Conservation (phyloP, 2,888 invertebrate genomes). For the Parasteatoda lunata region DNA sequence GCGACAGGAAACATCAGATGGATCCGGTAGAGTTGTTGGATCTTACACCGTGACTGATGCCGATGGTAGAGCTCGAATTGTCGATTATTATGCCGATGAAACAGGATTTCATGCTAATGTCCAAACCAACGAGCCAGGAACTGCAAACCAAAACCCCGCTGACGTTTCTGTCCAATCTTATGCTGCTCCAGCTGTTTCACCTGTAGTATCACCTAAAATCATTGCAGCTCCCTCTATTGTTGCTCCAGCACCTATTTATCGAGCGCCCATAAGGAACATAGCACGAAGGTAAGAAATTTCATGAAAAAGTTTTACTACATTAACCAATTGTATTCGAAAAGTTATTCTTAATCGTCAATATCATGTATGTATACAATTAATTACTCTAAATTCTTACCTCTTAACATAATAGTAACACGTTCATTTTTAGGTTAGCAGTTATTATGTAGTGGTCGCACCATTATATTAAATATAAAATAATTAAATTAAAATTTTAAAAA, state of each 20-base stretch:
- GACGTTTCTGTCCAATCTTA: slow-evolving; percentile 50
- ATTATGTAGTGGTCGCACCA: too few species aligned
- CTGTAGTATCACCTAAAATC: slow-evolving; percentile 16
- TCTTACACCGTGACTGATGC: slow-evolving; percentile 55
- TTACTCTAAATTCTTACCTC: too few species aligned
- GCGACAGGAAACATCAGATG: slow-evolving; percentile 50
- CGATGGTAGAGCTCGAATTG: slow-evolving; percentile 57
- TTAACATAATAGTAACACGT: neutral
- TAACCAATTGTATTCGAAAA: too few species aligned
- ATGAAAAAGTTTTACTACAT: too few species aligned
- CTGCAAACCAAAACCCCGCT: slow-evolving; percentile 56
- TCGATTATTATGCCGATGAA: slow-evolving; percentile 65
- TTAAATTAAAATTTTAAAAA: too few species aligned
- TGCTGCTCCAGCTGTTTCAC: slow-evolving; percentile 26
- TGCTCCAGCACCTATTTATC: slow-evolving; percentile 6
- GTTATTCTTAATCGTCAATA: too few species aligned
- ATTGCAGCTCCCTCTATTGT: slow-evolving; percentile 21
- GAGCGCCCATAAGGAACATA: slow-evolving; percentile 19
- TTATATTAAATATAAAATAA: too few species aligned
- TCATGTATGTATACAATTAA: too few species aligned
- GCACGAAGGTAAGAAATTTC: neutral
- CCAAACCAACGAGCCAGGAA: slow-evolving; percentile 65
- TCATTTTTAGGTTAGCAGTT: neutral
- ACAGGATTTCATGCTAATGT: slow-evolving; percentile 68
- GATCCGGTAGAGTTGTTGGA: slow-evolving; percentile 54